A percentile compares a stretch with the other conserved stretches of the same genome.
These are phyloP conservation scores for Seladonia tumulorum DNA, from an alignment of 2,888 invertebrate species.

Conservation along the genomic window DNA sequence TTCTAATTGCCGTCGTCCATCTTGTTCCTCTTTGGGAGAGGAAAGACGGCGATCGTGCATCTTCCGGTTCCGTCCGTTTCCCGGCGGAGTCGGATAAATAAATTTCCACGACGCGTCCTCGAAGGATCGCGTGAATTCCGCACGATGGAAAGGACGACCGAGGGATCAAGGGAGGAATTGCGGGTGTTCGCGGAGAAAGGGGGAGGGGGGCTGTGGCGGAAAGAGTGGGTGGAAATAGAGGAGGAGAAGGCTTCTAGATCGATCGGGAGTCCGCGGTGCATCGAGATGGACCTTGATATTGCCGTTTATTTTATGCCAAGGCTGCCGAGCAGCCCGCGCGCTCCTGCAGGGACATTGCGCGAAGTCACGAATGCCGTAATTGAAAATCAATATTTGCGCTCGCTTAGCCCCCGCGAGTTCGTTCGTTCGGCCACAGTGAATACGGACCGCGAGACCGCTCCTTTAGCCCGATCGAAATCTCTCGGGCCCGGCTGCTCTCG, in stretches of 20 bases:
- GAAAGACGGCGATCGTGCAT: constrained; percentile 9
- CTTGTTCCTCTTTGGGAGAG: not conserved
- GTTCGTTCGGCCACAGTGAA: constrained; percentile 31
- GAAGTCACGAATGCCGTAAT: constrained; percentile 82
- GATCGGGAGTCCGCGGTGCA: constrained; percentile 65
- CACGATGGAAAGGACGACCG: not conserved
- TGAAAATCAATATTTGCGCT: constrained; percentile 82
- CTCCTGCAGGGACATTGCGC: constrained; percentile 79
- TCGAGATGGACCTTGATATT: constrained; percentile 80
- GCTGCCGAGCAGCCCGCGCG: constrained; percentile 68
- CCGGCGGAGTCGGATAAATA: constrained; percentile 15
- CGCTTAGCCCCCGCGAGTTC: constrained; percentile 69
- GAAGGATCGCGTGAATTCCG: constrained; percentile 2
- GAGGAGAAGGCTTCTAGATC: constrained; percentile 48
- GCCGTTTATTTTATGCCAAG: constrained; percentile 79
- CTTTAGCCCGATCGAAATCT: constrained; percentile 73
- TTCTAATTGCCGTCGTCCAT: constrained; percentile 11
- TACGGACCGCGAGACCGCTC: constrained; percentile 38
- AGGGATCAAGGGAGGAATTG: not conserved
- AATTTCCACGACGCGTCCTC: constrained; percentile 18
- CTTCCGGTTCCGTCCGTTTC: constrained; percentile 11
- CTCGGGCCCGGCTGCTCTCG: constrained; percentile 42
- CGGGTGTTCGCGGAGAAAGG: not conserved
- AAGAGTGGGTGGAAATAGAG: not conserved
- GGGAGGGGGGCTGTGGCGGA: not conserved